phyloP scores from a whole-genome alignment of 2,888 invertebrate species.

The Sphaerophoria rueppellii region DNA sequence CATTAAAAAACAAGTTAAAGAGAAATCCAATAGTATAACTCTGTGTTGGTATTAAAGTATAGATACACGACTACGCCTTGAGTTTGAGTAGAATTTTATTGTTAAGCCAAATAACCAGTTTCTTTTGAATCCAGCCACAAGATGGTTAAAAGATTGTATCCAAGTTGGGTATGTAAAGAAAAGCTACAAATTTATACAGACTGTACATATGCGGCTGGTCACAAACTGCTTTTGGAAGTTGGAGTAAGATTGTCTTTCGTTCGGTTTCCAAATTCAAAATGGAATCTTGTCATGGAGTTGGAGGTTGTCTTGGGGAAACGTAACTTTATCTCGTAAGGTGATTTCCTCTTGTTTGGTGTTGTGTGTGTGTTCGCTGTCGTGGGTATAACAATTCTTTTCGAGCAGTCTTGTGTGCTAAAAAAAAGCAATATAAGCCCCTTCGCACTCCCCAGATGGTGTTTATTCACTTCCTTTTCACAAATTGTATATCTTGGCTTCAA shows the following conservation, averaged over 20 bases:
- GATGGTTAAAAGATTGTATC: constrained; percentile 46
- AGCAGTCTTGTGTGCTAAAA: background rate
- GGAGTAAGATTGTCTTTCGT: constrained; percentile 33
- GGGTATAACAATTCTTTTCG: constrained; percentile 34
- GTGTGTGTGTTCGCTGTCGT: background rate
- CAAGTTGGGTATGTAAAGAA: constrained; percentile 31
- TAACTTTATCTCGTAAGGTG: constrained; percentile 53
- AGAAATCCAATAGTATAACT: background rate
- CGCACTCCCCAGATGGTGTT: constrained; percentile 36
- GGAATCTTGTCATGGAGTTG: constrained; percentile 66
- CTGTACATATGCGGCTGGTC: constrained; percentile 52
- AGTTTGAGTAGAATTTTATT: constrained; percentile 30
- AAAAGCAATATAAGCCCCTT: constrained; percentile 23
- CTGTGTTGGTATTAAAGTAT: background rate
- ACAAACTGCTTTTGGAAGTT: constrained; percentile 37
- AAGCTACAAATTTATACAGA: constrained; percentile 33
- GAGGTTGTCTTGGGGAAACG: constrained; percentile 51
- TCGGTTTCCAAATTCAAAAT: constrained; percentile 42
- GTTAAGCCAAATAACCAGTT: constrained; percentile 59
- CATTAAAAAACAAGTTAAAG: constrained; percentile 27
- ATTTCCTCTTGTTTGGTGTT: constrained; percentile 47
- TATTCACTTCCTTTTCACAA: constrained; percentile 70
- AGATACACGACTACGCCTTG: constrained; percentile 53
- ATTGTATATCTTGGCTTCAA: constrained; percentile 48
- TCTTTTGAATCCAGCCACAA: constrained; percentile 61